Evolutionary conservation across 2,113 vertebrate species (phyloP), one percentile per base, ranked within the genome.

Genomic region (Ursus arctos): DNA sequence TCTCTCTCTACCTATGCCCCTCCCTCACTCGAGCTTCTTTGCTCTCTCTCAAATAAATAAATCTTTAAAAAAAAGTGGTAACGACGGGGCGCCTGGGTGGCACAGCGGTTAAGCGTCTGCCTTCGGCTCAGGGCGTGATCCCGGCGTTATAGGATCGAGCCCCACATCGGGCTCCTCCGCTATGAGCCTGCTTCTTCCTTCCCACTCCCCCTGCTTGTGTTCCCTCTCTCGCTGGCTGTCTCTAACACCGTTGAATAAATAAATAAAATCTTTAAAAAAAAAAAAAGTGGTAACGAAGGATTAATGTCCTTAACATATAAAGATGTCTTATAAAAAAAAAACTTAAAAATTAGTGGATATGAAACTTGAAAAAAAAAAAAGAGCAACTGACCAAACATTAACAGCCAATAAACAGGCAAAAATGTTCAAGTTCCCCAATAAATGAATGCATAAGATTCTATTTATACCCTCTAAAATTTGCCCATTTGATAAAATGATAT

Each of bases 341-440:
- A 4, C 10, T 89, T 69, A 84, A 40, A 93, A 84, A 91, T 61
- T 19, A 89, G 24, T 43, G 51, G 12, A 59, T 26, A 36, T 7
- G 16, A 24, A 26, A 80, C 1, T 40, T 67, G n/a, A 74, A 69
- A 80, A 96, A 65, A 22, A 65, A 65, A 74, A 36, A 72, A 88
- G 74, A n/a, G 21, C 31, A 81, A 88, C 7, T 57, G 33, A 81
- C 24, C 24, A 74, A 67, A 49, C 47, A 90, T 15, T 76, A 83
- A 88, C 31, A 57, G 22, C 59, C 86, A 85, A 72, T 67, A 76
- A 94, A 76, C 40, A 74, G n/a, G 21, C 53, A 90, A 90, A 92
- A 71, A 61, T n/a, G 16, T 53, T 85, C 71, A 85, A 51, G 61
- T 55, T 89, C 21, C 59, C 53, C 49, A 59, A 84, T 61, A 91